A percentile compares a stretch with the other conserved stretches of the same genome.
Evolutionary conservation across 1,140 invertebrate genomes (phyloP).

Genomic region (Dryas iulia): DNA sequence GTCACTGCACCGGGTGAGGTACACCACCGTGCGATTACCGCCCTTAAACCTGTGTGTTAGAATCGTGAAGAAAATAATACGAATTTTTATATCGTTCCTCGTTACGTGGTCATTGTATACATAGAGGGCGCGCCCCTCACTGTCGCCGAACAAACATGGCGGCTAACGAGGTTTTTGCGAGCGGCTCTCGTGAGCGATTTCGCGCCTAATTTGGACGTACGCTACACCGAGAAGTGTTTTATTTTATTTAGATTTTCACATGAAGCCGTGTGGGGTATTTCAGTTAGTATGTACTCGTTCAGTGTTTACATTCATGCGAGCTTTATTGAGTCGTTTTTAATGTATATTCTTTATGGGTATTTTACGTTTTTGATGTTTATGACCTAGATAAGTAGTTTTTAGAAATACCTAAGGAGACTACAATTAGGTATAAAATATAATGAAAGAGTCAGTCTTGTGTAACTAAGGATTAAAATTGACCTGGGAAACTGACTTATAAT

Average conservation of each 20-base stretch:
- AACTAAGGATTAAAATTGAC: too few relatives aligned
- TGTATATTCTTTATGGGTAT: slow-evolving; percentile 9
- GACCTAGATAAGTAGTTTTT: not conserved
- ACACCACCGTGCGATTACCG: not conserved
- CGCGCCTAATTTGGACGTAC: slow-evolving; percentile 74
- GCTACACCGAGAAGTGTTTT: slow-evolving; percentile 44
- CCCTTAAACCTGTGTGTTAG: slow-evolving; percentile 35
- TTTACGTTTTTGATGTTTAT: slow-evolving; percentile 10
- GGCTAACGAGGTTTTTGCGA: slow-evolving; percentile 76
- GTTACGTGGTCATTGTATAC: slow-evolving; percentile 58
- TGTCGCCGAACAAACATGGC: slow-evolving; percentile 75
- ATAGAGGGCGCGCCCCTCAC: slow-evolving; percentile 73
- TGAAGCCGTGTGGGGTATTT: slow-evolving; percentile 39
- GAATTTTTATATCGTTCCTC: slow-evolving; percentile 22
- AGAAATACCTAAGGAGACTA: too few relatives aligned
- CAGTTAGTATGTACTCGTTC: slow-evolving; percentile 22
- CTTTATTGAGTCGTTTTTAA: slow-evolving; percentile 16
- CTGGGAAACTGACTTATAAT: too few relatives aligned
- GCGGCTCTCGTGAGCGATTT: slow-evolving; percentile 71
- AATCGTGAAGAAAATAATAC: slow-evolving; percentile 26
- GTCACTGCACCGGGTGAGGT: slow-evolving; percentile 14
- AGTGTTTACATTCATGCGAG: slow-evolving; percentile 18
- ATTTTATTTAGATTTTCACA: slow-evolving; percentile 56
- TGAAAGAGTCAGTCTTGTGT: too few relatives aligned
- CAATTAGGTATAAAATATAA: too few relatives aligned